Percentiles rank a stretch among this genome's conserved stretches.
Evolutionary conservation across 23 tunicate genomes (phyloP).

Genomic region (Styela plicata): DNA sequence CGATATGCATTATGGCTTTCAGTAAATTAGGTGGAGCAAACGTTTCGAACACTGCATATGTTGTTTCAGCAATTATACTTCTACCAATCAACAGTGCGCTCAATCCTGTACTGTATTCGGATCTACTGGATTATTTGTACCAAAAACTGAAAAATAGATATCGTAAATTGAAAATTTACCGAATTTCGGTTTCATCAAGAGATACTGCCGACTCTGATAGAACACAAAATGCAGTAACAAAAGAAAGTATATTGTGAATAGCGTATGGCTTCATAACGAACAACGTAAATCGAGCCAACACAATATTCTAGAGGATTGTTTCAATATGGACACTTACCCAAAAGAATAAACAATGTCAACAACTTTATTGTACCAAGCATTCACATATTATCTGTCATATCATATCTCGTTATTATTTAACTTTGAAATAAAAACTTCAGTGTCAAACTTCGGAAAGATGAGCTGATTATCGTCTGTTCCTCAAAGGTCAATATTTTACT

Average conservation of each 20-base stretch:
- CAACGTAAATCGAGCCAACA: too few relatives aligned
- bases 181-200: not conserved
- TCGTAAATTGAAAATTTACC: not conserved
- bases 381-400: too few relatives aligned
- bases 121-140: slow-evolving; percentile 10
- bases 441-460: too few relatives aligned
- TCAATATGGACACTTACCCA: too few relatives aligned
- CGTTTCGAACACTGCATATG: slow-evolving; percentile 20
- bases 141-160: not conserved
- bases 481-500: too few relatives aligned
- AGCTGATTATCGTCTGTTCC: too few relatives aligned
- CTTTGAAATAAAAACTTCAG: too few relatives aligned
- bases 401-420: too few relatives aligned
- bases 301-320: too few relatives aligned
- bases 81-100: slow-evolving; percentile 31
- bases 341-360: too few relatives aligned
- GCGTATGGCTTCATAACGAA: too few relatives aligned
- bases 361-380: too few relatives aligned
- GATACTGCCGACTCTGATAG: not conserved
- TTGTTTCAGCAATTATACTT: slow-evolving; percentile 21
- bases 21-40: slow-evolving; percentile 8
- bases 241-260: not conserved
- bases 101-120: slow-evolving; percentile 27
- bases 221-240: not conserved
- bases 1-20: slow-evolving; percentile 32